These are phyloP conservation scores for Sylvia borin DNA, from an alignment of 2,797 vertebrate species.

Conservation along the genomic window DNA sequence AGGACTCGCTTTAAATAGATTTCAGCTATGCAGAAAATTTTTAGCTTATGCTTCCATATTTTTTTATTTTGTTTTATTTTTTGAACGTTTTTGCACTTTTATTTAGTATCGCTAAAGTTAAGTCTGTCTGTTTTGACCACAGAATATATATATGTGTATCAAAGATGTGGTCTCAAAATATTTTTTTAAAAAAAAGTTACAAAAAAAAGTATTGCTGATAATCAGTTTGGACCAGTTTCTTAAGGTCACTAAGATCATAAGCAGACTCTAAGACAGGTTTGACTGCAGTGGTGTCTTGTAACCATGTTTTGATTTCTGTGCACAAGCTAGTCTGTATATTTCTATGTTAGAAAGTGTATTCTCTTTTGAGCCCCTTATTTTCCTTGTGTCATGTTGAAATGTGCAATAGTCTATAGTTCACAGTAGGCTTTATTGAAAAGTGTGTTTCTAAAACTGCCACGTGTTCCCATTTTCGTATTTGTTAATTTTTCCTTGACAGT, in stretches of 20 bases:
- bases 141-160: slow-evolving; percentile 81
- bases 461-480: slow-evolving; percentile 65
- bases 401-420: slow-evolving; percentile 96
- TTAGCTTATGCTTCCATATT: slow-evolving; percentile 89
- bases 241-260: slow-evolving; percentile 81
- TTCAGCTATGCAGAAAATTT: slow-evolving; percentile 94
- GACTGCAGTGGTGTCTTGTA: slow-evolving; percentile 80
- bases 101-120: slow-evolving; percentile 82
- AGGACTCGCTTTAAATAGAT: slow-evolving; percentile 93
- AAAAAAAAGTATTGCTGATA: slow-evolving; percentile 78
- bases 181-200: slow-evolving; percentile 79
- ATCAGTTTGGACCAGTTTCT: slow-evolving; percentile 81
- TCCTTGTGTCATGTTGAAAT: slow-evolving; percentile 87
- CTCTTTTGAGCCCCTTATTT: slow-evolving; percentile 74
- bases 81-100: slow-evolving; percentile 83
- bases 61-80: slow-evolving; percentile 77
- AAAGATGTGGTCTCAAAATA: slow-evolving; percentile 87
- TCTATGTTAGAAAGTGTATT: slow-evolving; percentile 77
- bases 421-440: slow-evolving; percentile 79
- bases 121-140: slow-evolving; percentile 84
- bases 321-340: slow-evolving; percentile 82
- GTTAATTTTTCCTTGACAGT: slow-evolving; percentile 58
- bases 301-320: slow-evolving; percentile 80
- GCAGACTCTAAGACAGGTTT: slow-evolving; percentile 87
- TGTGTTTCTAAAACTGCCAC: slow-evolving; percentile 75